These are phyloP conservation scores for Congeria kusceri DNA, from an alignment of 2,888 invertebrate species.

Conservation along the genomic window DNA sequence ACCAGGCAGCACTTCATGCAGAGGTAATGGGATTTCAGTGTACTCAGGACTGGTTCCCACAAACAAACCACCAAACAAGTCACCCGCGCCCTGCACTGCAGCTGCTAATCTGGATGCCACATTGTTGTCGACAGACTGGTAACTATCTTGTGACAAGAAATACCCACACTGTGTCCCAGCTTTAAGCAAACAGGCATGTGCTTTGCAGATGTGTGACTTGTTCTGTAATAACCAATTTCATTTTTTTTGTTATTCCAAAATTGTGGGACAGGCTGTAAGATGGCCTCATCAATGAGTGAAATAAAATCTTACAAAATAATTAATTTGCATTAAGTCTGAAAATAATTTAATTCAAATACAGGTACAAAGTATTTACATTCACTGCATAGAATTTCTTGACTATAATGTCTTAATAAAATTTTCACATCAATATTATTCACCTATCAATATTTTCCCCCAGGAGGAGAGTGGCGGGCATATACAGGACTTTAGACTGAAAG, in stretches of 20 bases:
- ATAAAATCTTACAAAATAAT: no score
- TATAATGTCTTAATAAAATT: no score
- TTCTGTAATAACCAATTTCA: slow-evolving; percentile 31
- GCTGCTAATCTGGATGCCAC: slow-evolving; percentile 58
- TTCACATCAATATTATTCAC: no score
- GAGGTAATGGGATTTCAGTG: neutral
- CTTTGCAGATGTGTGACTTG: slow-evolving; percentile 14
- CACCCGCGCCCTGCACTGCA: slow-evolving; percentile 27
- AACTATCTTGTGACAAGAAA: slow-evolving; percentile 1
- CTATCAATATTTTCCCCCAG: no score
- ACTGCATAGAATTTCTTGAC: no score
- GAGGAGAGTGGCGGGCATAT: no score
- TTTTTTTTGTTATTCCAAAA: neutral
- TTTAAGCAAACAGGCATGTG: slow-evolving; percentile 21
- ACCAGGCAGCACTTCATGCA: neutral
- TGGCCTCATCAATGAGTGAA: no score
- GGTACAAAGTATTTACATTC: no score
- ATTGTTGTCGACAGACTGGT: slow-evolving; percentile 60
- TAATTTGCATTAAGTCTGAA: no score
- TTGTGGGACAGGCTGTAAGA: no score
- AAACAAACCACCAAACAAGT: slow-evolving; percentile 44
- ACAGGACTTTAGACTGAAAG: no score
- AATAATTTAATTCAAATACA: no score
- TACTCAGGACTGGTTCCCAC: slow-evolving; percentile 4
- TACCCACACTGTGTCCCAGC: slow-evolving; percentile 24